Base-by-base conservation (phyloP, 1,140 invertebrate species). In the Drosophila dunni region DNA sequence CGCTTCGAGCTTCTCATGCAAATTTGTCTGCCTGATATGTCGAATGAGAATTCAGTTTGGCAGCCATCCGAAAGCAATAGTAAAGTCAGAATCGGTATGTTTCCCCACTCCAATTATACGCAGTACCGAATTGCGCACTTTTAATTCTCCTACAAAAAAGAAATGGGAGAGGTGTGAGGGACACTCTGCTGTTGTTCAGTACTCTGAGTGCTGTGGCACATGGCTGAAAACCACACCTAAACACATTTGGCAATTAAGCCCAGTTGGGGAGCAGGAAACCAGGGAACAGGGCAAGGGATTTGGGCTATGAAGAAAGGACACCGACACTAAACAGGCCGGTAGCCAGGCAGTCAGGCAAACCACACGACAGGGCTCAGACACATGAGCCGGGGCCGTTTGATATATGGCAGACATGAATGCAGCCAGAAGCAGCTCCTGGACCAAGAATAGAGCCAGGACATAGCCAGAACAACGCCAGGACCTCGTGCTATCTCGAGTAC, bases 231-330 rank as follows among this genome's bases (percentile, higher is more conserved):
- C 83, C 83, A 78, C 83, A 88, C 83, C 83, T 88, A 88, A 88
- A 88, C 83, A 88, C 83, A 88, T 88, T 88, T 88, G 83, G 83
- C 83, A 88, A 88, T 88, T 88, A 88, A 89, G 84, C 84, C 75
- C 51, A 78, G 78, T 38, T 40, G 15, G 64, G 50, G 20, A 66
- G 46, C 42, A 50, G 36, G 40, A 7, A 33, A 48, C 42, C 45
- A 20, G 64, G 50, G 20, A 70, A 53, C 46, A 45, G 75, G 36
- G 40, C 9, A 33, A 48, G 54, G 71, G 58, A 24, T 13, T 44
- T 51, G 13, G 50, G 38, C 42, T n/a, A 34, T n/a, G 56, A 29
- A 9, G 20, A 54, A n/a, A 45, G 48, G 46, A 76, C 74, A 81
- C 50, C 50, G 81, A 85, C 78, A 84, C 83, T 84, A 78, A 85